Evolutionary conservation across 2,888 invertebrate genomes (phyloP), one percentile per base, ranked within the genome.

Genomic region (Uloborus plumipes): DNA sequence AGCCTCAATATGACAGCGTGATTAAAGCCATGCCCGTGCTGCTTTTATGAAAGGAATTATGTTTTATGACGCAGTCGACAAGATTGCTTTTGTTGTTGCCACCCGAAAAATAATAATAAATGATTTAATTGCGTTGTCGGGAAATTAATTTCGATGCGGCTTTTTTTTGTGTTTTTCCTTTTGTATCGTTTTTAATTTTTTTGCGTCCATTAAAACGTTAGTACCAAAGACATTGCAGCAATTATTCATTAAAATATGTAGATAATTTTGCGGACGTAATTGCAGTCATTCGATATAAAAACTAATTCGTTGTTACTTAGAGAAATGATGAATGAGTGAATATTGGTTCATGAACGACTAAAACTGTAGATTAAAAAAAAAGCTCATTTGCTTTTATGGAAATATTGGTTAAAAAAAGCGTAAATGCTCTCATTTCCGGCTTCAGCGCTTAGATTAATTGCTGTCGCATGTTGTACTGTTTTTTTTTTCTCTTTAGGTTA

Each of bases 1-100:
- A 73, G 64, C 73, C 66, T 53, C 39, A 47, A 67, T 73, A 80
- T 80, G 79, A 80, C 79, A 80, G 73, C 66, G 64, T 47, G 20
- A 50, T 50, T 22, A 61, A 47, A 59, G 31, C 55, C 18, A 47
- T 13, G 49, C 20, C 66, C 39, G 20, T 64, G 51, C 49, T 47
- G 53, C 65, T 59, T 65, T 75, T 55, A 65, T 55, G 66, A 26
- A 16, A 51, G 59, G 66, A 66, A 79, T 72, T 53, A 65, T 79
- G 78, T 72, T 79, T 79, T 79, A 79, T 79, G 78, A 71, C 72
- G 31, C 16, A 61, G 16, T 49, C 39, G 73, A 55, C 49, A 49
- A 80, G 73, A 80, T 80, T 79, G 53, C 49, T 59, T 61, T 62
- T 62, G n/a, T 64, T 64, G 9, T 64, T 47, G 18, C 11, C 49